Evolutionary conservation across 2,888 invertebrate species (phyloP).

Genomic region (Axea sp.): DNA sequence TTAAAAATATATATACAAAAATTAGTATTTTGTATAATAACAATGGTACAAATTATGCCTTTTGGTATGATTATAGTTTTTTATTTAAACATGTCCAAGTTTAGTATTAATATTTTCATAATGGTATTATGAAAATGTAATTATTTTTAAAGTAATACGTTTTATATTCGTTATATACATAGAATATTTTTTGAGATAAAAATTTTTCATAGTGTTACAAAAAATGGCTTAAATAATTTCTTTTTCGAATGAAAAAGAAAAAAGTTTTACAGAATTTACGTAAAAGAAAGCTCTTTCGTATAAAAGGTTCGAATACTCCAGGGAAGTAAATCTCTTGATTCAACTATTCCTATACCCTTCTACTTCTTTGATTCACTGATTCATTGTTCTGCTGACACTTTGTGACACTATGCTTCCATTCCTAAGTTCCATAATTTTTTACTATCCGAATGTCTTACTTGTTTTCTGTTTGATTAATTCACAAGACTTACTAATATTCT

Average conservation of each 20-base stretch:
- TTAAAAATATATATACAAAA: no score
- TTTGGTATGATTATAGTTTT: no score
- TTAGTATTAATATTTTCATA: no score
- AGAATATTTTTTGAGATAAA: no score
- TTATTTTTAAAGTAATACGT: no score
- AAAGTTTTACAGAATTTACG: constrained; percentile 28
- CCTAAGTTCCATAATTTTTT: constrained; percentile 41
- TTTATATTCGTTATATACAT: no score
- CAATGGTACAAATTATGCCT: no score
- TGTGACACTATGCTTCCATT: constrained; percentile 35
- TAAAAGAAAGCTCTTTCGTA: constrained; percentile 39
- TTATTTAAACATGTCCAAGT: no score
- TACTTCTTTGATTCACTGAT: constrained; percentile 48
- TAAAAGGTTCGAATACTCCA: constrained; percentile 37
- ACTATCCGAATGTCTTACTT: constrained; percentile 35
- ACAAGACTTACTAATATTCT: constrained; percentile 37
- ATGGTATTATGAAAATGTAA: no score
- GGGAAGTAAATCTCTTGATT: constrained; percentile 52
- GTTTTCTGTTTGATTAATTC: constrained; percentile 50
- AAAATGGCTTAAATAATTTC: constrained; percentile 18
- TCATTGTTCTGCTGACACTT: constrained; percentile 50
- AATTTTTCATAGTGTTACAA: no score
- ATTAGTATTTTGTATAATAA: no score
- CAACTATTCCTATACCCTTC: constrained; percentile 41
- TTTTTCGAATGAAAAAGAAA: constrained; percentile 13